A percentile compares a stretch with the other conserved stretches of the same genome.
phyloP scores from a whole-genome alignment of 2,888 invertebrate genomes.

The Copidosoma aretas region DNA sequence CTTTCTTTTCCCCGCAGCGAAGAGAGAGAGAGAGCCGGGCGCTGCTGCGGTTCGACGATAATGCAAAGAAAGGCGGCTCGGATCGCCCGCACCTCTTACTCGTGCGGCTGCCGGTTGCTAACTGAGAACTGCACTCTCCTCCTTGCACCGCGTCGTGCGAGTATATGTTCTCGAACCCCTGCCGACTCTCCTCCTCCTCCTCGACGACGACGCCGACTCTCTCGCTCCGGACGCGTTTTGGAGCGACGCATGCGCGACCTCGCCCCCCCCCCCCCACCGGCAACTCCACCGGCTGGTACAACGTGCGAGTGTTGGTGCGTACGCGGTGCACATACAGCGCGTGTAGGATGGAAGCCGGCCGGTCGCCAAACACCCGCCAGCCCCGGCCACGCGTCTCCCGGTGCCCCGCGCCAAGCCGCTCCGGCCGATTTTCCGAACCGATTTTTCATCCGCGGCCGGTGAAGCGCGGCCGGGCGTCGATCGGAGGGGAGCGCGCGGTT shows the following conservation, averaged over 20 bases:
- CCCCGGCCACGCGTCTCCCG: background rate
- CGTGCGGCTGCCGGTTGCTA: slow-evolving; percentile 60
- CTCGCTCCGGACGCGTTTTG: background rate
- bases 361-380: slow-evolving; percentile 6
- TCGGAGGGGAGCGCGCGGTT: background rate
- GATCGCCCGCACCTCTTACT: slow-evolving; percentile 35
- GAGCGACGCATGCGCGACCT: slow-evolving; percentile 4
- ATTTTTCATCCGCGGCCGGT: background rate
- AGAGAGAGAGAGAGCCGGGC: background rate
- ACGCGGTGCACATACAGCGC: no score
- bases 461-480: no score
- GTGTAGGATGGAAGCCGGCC: slow-evolving; percentile 34
- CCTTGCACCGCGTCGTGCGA: background rate
- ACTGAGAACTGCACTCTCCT: slow-evolving; percentile 59
- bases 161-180: no score
- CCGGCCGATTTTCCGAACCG: background rate
- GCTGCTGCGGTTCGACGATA: no score
- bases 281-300: no score
- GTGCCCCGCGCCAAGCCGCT: background rate
- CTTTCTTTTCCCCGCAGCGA: background rate
- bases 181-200: no score
- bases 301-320: no score
- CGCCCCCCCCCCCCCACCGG: slow-evolving; percentile 3
- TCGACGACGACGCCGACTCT: background rate
- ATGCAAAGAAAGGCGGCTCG: no score